These are phyloP conservation scores for Platalea minor DNA, from an alignment of 2,797 vertebrate species.

Conservation along the genomic window DNA sequence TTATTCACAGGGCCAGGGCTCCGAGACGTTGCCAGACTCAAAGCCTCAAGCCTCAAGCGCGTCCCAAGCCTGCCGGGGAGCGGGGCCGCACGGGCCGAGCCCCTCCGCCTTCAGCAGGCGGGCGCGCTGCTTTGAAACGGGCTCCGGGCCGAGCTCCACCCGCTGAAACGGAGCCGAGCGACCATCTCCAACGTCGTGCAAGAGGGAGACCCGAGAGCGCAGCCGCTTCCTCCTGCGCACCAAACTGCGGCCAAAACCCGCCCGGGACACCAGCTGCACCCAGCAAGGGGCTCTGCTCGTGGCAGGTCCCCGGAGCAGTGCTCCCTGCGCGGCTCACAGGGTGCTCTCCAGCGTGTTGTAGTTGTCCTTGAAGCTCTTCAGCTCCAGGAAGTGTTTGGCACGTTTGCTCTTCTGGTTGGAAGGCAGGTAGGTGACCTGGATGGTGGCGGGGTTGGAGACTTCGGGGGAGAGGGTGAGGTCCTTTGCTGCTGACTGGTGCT, in stretches of 20 bases:
- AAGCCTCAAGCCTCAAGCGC: background rate
- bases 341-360: conserved; percentile 96
- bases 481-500: conserved; percentile 91
- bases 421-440: conserved; percentile 91
- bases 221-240: background rate
- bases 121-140: background rate
- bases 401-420: conserved; percentile 91
- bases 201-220: background rate
- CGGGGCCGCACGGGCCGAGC: background rate
- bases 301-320: background rate
- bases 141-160: background rate
- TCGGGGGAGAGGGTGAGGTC: conserved; percentile 85
- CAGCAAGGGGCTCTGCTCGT: background rate
- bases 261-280: background rate
- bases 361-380: conserved; percentile 98
- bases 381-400: conserved; percentile 91
- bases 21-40: background rate
- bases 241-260: background rate
- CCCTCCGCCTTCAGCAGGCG: background rate
- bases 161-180: background rate
- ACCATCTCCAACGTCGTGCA: background rate
- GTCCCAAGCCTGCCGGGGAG: background rate
- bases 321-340: conserved; percentile 69
- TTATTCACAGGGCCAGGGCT: conserved; percentile 15
- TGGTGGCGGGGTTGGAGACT: conserved; percentile 73